These are phyloP conservation scores for Ianthella basta DNA, from an alignment of 37 sponge, comb jelly and placozoan genomes.

Conservation along the genomic window DNA sequence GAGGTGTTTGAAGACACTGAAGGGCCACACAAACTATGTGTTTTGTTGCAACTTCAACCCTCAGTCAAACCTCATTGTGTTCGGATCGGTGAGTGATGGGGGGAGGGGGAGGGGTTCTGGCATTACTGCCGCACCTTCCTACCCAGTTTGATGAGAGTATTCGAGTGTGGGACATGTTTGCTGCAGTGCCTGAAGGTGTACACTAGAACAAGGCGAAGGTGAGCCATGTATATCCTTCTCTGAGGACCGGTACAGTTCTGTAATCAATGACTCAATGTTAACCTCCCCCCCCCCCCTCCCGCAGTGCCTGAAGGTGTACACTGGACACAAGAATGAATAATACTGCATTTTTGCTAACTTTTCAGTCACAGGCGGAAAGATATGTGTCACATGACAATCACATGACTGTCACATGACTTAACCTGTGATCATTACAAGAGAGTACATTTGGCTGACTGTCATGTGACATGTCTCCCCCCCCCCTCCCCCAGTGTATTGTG, in stretches of 20 bases:
- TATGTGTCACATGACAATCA: neutral
- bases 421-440: too few relatives aligned
- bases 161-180: slow-evolving; percentile 92
- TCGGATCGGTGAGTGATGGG: slow-evolving; percentile 88
- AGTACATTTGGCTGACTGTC: too few relatives aligned
- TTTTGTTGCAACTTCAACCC: slow-evolving; percentile 99
- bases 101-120: neutral
- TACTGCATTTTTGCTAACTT: slow-evolving; percentile 98
- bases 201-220: slow-evolving; percentile 90
- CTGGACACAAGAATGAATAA: slow-evolving; percentile 97
- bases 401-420: neutral
- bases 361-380: slow-evolving; percentile 99
- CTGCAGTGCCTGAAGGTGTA: slow-evolving; percentile 82
- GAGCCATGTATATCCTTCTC: too few relatives aligned
- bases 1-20: slow-evolving; percentile 90
- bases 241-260: neutral
- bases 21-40: slow-evolving; percentile 97
- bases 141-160: slow-evolving; percentile 96
- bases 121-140: neutral
- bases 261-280: neutral
- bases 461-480: too few relatives aligned
- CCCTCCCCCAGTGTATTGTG: slow-evolving; percentile 86
- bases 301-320: slow-evolving; percentile 92
- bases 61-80: slow-evolving; percentile 96
- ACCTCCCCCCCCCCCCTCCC: neutral